Evolutionary conservation across 2,113 vertebrate genomes (phyloP).

Genomic region (Phoenicopterus ruber): DNA sequence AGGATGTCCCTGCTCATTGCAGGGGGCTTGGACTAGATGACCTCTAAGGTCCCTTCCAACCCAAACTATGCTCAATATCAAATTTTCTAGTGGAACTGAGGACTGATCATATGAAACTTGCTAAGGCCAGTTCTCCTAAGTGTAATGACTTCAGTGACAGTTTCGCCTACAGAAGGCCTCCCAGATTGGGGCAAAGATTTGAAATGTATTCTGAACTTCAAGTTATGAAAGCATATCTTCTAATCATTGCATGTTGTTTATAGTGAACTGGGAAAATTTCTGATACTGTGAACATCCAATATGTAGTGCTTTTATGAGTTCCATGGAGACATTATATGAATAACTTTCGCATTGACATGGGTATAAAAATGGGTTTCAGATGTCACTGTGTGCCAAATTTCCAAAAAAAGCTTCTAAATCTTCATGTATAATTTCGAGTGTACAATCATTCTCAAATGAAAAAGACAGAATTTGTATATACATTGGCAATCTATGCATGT

Average conservation of each 20-base stretch:
- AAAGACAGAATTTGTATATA: constrained; percentile 54
- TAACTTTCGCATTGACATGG: constrained; percentile 46
- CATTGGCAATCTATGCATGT: constrained; percentile 48
- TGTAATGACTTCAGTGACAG: not conserved
- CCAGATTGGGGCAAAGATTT: not conserved
- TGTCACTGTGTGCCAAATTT: constrained; percentile 60
- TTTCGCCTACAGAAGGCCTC: not conserved
- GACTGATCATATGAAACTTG: not conserved
- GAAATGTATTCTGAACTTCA: constrained; percentile 28
- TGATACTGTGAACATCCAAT: constrained; percentile 40
- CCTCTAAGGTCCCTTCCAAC: too few species aligned
- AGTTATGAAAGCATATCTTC: constrained; percentile 17
- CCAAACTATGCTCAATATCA: not conserved
- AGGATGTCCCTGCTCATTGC: too few species aligned
- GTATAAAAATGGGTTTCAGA: constrained; percentile 62
- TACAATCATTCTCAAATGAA: constrained; percentile 57
- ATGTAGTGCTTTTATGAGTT: constrained; percentile 41
- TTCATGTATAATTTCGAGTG: constrained; percentile 48
- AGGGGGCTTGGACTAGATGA: too few species aligned
- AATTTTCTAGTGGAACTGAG: not conserved
- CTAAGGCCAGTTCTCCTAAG: not conserved
- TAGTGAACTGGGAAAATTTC: constrained; percentile 38
- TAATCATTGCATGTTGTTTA: constrained; percentile 40
- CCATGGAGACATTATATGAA: constrained; percentile 40
- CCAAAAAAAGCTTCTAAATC: constrained; percentile 55